Conservation (phyloP, 2,113 vertebrate species). For the Oceanodroma tethys region DNA sequence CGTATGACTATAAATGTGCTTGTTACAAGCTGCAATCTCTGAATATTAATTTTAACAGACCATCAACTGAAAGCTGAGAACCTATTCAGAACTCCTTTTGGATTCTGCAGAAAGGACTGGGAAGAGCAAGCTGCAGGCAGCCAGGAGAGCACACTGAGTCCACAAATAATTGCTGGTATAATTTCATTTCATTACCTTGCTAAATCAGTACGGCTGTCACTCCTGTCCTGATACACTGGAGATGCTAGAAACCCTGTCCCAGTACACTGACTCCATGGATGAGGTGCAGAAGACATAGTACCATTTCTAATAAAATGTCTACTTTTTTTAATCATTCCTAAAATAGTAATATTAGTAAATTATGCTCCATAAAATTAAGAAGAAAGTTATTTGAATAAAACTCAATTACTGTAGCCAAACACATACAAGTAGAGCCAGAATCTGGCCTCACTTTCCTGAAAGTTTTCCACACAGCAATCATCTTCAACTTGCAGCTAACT, state of each 20-base stretch:
- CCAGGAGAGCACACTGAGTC: background rate
- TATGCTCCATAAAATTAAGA: background rate
- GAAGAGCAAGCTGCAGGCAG: background rate
- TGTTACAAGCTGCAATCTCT: background rate
- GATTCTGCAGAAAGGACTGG: background rate
- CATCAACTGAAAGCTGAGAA: background rate
- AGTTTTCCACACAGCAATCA: background rate
- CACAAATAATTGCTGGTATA: background rate
- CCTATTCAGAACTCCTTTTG: background rate
- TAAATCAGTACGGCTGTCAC: background rate
- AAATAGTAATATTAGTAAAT: background rate
- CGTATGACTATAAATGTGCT: background rate
- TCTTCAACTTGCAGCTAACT: background rate
- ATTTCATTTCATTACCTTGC: background rate
- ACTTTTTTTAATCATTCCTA: background rate
- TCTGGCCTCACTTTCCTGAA: background rate
- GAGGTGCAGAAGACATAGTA: background rate
- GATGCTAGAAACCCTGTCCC: background rate
- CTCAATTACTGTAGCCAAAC: background rate
- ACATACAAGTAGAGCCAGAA: background rate
- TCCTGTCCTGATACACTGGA: background rate
- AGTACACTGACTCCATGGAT: background rate
- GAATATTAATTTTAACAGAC: constrained; percentile 22
- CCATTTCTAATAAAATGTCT: background rate
- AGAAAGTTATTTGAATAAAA: background rate